A percentile compares a stretch with the other conserved stretches of the same genome.
Evolutionary conservation across 1,140 invertebrate species (phyloP).

Genomic region (Melanaphis sacchari): DNA sequence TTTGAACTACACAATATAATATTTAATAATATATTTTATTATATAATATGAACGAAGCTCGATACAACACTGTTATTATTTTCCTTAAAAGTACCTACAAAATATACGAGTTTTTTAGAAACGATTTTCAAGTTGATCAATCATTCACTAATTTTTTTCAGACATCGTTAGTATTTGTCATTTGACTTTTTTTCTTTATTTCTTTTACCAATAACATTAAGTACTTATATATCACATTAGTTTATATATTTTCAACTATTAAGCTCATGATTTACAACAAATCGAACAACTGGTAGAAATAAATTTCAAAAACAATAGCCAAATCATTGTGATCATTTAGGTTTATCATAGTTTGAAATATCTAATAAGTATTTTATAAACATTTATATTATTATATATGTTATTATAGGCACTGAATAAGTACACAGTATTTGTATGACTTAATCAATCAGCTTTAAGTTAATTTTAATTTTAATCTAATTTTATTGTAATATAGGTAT

Average conservation of each 20-base stretch:
- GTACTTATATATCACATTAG: not conserved
- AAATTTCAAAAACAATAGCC: too few species aligned
- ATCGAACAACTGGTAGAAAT: too few species aligned
- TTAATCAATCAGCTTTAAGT: not conserved
- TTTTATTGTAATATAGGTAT: not conserved
- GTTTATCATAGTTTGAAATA: too few species aligned
- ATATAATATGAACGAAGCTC: not conserved
- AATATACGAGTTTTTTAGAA: not conserved
- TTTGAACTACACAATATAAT: not conserved
- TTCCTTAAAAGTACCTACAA: not conserved
- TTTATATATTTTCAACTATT: not conserved
- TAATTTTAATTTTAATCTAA: not conserved
- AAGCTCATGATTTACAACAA: too few species aligned
- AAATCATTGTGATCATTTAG: too few species aligned
- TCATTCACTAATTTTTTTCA: not conserved
- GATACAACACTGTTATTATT: not conserved
- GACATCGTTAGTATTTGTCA: not conserved
- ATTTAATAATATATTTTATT: not conserved
- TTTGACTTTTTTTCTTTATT: not conserved
- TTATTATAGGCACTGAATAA: too few species aligned
- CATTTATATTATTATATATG: too few species aligned
- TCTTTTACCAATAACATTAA: not conserved
- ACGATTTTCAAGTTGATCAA: not conserved
- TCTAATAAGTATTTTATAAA: too few species aligned
- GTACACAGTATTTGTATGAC: too few species aligned